phyloP scores from a whole-genome alignment of 2,113 vertebrate species.

The Corynorhinus townsendii region DNA sequence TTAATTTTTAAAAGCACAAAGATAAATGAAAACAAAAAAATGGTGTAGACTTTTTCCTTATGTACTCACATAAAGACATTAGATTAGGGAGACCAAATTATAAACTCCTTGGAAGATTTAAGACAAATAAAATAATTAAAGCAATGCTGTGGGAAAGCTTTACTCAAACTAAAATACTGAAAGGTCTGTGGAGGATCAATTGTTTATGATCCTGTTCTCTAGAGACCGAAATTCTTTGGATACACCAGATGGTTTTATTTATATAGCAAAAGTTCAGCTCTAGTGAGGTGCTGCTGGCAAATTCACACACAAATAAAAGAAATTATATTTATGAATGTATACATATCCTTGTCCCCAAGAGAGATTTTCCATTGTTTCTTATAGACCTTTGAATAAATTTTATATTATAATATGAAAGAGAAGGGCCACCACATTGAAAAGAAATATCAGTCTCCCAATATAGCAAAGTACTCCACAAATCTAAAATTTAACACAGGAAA shows the following conservation, averaged over 20 bases:
- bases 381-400: neutral
- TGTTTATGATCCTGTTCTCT: slow-evolving; percentile 77
- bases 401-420: neutral
- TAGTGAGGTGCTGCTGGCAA: slow-evolving; percentile 72
- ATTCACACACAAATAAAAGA: slow-evolving; percentile 63
- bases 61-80: slow-evolving; percentile 64
- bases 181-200: slow-evolving; percentile 74
- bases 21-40: neutral
- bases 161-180: slow-evolving; percentile 55
- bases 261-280: slow-evolving; percentile 76
- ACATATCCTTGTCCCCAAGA: neutral
- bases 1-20: neutral
- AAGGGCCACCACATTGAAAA: neutral
- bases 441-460: neutral
- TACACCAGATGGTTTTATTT: slow-evolving; percentile 83
- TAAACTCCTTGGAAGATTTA: slow-evolving; percentile 70
- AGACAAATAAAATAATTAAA: slow-evolving; percentile 75
- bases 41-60: neutral
- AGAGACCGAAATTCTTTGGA: slow-evolving; percentile 79
- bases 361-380: slow-evolving; percentile 32
- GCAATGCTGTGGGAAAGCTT: slow-evolving; percentile 78
- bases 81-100: slow-evolving; percentile 60
- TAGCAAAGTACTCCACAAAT: neutral
- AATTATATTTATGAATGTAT: neutral
- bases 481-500: neutral